Conservation (phyloP, 1,140 invertebrate species). For the Pseudomyrmex dendroicus region DNA sequence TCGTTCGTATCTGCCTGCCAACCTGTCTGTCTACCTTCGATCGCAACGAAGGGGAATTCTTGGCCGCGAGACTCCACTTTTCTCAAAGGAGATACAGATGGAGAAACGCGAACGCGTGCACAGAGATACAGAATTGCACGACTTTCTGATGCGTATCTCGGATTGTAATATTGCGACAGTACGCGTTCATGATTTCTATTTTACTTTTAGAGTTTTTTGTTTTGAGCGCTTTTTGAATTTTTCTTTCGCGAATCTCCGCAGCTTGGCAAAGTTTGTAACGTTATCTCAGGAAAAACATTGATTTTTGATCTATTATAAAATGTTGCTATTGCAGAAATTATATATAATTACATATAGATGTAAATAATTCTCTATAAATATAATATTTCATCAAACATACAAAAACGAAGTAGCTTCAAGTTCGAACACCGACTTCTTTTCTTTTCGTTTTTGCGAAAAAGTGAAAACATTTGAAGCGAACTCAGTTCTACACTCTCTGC, state of each 20-base stretch:
- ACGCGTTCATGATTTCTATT: neutral
- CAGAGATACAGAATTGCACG: constrained; percentile 1
- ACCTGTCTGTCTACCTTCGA: constrained; percentile 61
- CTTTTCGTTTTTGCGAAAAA: constrained; percentile 1
- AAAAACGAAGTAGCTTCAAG: no score
- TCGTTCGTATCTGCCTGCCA: constrained; percentile 38
- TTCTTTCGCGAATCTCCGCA: no score
- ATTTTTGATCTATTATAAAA: no score
- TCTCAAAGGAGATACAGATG: constrained; percentile 19
- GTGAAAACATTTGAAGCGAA: neutral
- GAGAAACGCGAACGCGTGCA: neutral
- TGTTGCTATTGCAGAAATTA: no score
- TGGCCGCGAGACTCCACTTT: constrained; percentile 46
- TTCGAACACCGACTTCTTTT: neutral
- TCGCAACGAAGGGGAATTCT: constrained; percentile 63
- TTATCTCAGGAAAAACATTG: no score
- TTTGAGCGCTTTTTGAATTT: no score
- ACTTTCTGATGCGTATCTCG: neutral
- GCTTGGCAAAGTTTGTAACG: no score
- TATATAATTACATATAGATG: no score
- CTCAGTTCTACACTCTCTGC: neutral
- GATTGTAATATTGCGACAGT: neutral
- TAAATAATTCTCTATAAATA: no score
- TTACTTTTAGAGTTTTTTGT: no score
- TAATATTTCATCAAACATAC: no score